phyloP scores from a whole-genome alignment of 2,113 vertebrate genomes.

The Podarcis raffonei region DNA sequence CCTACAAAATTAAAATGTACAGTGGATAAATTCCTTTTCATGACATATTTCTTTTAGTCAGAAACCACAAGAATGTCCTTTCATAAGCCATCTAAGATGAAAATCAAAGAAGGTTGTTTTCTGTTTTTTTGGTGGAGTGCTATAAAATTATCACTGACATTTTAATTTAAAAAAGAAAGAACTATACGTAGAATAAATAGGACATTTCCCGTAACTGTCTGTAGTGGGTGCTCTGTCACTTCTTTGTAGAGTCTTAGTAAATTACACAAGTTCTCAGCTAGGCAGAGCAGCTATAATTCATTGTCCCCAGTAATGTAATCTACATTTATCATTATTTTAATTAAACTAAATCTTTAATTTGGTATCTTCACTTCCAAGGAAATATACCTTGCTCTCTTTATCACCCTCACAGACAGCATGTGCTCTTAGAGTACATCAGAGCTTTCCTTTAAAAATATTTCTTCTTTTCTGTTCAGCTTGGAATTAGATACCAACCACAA shows the following conservation, averaged over 20 bases:
- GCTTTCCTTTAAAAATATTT: slow-evolving; percentile 57
- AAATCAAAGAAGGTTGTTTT: slow-evolving; percentile 45
- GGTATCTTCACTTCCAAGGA: slow-evolving; percentile 62
- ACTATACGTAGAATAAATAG: slow-evolving; percentile 62
- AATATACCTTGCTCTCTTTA: slow-evolving; percentile 56
- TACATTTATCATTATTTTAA: slow-evolving; percentile 73
- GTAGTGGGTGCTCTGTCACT: slow-evolving; percentile 52
- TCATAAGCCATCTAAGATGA: slow-evolving; percentile 57
- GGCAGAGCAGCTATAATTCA: slow-evolving; percentile 68
- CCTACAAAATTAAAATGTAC: slow-evolving; percentile 40
- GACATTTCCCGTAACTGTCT: slow-evolving; percentile 55
- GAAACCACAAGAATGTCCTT: slow-evolving; percentile 45
- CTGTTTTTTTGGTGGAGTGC: slow-evolving; percentile 38
- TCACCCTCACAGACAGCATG: slow-evolving; percentile 33
- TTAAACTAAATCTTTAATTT: slow-evolving; percentile 71
- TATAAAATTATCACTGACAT: slow-evolving; percentile 65
- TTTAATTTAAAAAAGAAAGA: slow-evolving; percentile 70
- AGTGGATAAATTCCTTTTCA: slow-evolving; percentile 21
- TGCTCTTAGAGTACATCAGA: slow-evolving; percentile 35
- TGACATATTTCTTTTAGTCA: slow-evolving; percentile 52
- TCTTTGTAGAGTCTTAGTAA: slow-evolving; percentile 64
- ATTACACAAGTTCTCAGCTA: slow-evolving; percentile 62
- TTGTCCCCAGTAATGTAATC: slow-evolving; percentile 61
- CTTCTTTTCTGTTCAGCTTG: slow-evolving; percentile 36
- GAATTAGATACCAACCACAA: neutral